Base-by-base conservation (phyloP, 53 echinoderm and acorn worm species). In the Mesocentrotus franciscanus region DNA sequence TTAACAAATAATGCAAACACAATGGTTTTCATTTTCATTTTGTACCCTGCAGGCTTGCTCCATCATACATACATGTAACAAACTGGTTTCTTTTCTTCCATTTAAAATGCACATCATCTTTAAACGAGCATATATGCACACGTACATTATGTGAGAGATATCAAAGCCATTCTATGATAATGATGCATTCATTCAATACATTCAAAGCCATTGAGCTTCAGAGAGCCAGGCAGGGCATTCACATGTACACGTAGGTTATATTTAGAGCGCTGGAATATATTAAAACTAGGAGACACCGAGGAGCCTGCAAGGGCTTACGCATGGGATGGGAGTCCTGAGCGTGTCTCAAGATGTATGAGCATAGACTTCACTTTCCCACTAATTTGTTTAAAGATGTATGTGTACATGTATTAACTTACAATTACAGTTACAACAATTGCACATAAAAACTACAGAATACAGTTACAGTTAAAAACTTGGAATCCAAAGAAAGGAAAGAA, bases 161-260 rank as follows among this genome's bases (percentile, higher is more conserved):
- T 34, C 78, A 39, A 81, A 42, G 36, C 81, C 42, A 81, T 81
- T 81, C 81, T 81, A 81, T 81, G 81, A 36, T 81, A 81, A 81
- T 81, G 81, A 81, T 42, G 81, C 7, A 18, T 81, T 81, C 81
- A 42, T 64, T 64, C 64, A 64, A 49, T n/a, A n/a, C 34, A 36
- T 42, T 33, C 81, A 2, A 39, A 81, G 81, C 81, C 36, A 81
- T 20, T 17, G 81, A 42, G 81, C 7, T 81, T 42, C 39, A 81
- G 36, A 81, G 81, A 76, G 76, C 42, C 11, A 7, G 18, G 81
- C 34, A 34, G 32, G 34, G 78, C 78, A 78, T 78, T 9, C 24
- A 71, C 26, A n/a, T n/a, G 49, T 49, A 49, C 8, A 68, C 8
- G 6, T 68, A 24, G 76, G 76, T 76, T 76, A 76, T 76, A 76